Evolutionary conservation across 2,797 vertebrate genomes (phyloP).

Genomic region (Bradypus variegatus): DNA sequence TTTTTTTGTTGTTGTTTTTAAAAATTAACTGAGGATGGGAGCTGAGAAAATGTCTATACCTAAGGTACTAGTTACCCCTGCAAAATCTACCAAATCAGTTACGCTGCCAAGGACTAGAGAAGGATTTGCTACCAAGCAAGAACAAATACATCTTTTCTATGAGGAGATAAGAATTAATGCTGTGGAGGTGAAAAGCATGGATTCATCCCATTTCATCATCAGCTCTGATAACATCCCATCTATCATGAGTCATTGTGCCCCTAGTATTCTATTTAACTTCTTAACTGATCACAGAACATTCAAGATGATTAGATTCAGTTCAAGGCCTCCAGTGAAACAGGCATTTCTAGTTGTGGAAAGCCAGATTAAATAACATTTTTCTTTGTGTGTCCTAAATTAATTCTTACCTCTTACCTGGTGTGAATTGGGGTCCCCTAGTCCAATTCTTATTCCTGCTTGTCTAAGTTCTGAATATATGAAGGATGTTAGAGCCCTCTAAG

Average conservation of each 20-base stretch:
- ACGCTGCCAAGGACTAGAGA: conserved; percentile 65
- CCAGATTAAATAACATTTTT: not conserved
- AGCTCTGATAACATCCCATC: conserved; percentile 29
- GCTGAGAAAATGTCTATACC: conserved; percentile 68
- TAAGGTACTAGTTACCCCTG: conserved; percentile 70
- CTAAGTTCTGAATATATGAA: not conserved
- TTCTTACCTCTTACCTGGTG: not conserved
- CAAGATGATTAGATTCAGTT: not conserved
- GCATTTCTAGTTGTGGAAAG: conserved; percentile 11
- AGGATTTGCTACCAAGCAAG: conserved; percentile 65
- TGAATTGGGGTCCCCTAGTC: conserved; percentile 28
- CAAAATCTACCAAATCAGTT: conserved; percentile 63
- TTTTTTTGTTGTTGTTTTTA: conserved; percentile 37
- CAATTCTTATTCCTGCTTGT: conserved; percentile 34
- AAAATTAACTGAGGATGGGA: conserved; percentile 53
- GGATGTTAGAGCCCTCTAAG: not conserved
- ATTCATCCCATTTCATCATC: conserved; percentile 25
- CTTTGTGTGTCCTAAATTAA: conserved; percentile 22
- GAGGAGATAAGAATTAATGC: conserved; percentile 62
- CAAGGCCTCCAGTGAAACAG: not conserved
- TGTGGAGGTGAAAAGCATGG: conserved; percentile 36
- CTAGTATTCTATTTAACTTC: not conserved
- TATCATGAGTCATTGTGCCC: not conserved
- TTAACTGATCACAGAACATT: not conserved
- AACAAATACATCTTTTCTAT: conserved; percentile 62